Evolutionary conservation across 2,113 vertebrate genomes (phyloP).

Genomic region (Noctilio leporinus): DNA sequence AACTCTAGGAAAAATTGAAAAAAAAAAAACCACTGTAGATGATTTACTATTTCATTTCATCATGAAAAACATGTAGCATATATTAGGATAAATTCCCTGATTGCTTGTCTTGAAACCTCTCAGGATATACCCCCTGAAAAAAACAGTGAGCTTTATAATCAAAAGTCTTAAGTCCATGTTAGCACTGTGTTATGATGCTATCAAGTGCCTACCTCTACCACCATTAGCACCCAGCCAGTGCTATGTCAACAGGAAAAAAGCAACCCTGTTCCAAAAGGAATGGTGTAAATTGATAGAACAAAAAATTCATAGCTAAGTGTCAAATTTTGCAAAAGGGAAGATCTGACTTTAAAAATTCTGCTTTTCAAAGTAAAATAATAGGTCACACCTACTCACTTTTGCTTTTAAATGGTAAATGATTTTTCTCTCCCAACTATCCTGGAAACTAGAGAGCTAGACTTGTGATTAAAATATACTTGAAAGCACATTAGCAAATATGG

Average conservation of each 20-base stretch:
- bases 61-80: neutral
- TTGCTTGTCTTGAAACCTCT: neutral
- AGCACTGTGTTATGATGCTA: neutral
- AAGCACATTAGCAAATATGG: neutral
- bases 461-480: slow-evolving; percentile 1
- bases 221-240: slow-evolving; percentile 22
- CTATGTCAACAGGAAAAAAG: slow-evolving; percentile 40
- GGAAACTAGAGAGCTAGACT: slow-evolving; percentile 45
- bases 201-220: neutral
- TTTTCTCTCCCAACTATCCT: slow-evolving; percentile 47
- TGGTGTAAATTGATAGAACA: neutral
- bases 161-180: slow-evolving; percentile 31
- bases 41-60: neutral
- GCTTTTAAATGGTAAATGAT: slow-evolving; percentile 44
- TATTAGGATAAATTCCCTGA: neutral
- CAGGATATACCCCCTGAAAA: slow-evolving; percentile 34
- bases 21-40: neutral
- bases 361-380: slow-evolving; percentile 52
- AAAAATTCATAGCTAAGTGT: neutral
- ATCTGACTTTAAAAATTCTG: neutral
- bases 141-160: slow-evolving; percentile 44
- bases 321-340: slow-evolving; percentile 42
- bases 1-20: neutral
- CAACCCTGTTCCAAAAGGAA: neutral
- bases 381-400: slow-evolving; percentile 34